phyloP scores from a whole-genome alignment of 2,797 vertebrate species.

The Tapirus indicus region DNA sequence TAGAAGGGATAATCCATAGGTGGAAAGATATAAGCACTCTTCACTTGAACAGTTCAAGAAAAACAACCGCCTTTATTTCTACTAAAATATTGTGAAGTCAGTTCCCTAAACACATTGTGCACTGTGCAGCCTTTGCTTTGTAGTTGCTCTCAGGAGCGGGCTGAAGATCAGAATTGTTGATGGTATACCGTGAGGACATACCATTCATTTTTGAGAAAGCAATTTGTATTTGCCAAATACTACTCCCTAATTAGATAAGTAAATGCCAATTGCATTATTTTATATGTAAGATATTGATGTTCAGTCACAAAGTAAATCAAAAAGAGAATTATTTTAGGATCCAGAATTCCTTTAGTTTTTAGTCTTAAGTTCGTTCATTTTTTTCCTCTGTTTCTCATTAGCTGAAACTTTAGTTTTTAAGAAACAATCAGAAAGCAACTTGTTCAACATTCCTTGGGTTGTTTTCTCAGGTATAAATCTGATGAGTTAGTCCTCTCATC shows the following conservation, averaged over 20 bases:
- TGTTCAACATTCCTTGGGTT: neutral
- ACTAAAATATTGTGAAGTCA: neutral
- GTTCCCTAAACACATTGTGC: neutral
- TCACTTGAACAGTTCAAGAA: neutral
- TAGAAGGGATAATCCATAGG: neutral
- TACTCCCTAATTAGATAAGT: neutral
- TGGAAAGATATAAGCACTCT: neutral
- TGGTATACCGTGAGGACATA: neutral
- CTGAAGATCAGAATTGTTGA: neutral
- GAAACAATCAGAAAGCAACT: neutral
- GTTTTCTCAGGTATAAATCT: neutral
- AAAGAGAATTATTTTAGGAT: conserved; percentile 27
- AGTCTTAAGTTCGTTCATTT: neutral
- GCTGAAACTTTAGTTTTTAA: conserved; percentile 36
- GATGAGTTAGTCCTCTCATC: neutral
- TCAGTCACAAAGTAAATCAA: conserved; percentile 51
- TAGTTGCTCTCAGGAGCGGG: neutral
- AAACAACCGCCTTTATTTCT: neutral
- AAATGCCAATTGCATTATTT: neutral
- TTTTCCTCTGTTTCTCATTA: conserved; percentile 33
- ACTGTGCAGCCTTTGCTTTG: neutral
- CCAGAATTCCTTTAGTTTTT: conserved; percentile 17
- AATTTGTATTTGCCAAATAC: conserved; percentile 10
- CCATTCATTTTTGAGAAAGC: neutral
- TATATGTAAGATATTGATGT: neutral